Percentiles rank a stretch among this genome's conserved stretches.
Conservation (phyloP, 2,888 invertebrate species). For the Limenitis camilla region DNA sequence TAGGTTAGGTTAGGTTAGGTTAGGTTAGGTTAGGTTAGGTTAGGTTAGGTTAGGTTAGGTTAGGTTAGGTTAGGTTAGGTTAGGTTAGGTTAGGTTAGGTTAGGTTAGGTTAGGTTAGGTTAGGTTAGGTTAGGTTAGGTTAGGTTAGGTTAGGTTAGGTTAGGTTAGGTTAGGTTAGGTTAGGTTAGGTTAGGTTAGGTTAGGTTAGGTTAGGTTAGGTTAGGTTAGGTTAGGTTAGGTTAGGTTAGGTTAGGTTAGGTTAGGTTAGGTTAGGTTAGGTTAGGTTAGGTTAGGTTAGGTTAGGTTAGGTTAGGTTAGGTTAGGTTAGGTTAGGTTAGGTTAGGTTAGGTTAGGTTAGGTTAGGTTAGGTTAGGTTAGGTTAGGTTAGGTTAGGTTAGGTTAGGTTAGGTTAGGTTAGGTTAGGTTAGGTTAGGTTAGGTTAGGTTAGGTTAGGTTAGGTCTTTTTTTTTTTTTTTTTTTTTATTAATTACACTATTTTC, state of each 20-base stretch:
- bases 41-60: not conserved
- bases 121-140: not conserved
- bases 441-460: constrained; percentile 30
- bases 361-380: constrained; percentile 29
- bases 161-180: not conserved
- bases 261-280: constrained; percentile 25
- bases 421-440: constrained; percentile 28
- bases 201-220: constrained; percentile 23
- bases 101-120: not conserved
- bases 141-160: not conserved
- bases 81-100: not conserved
- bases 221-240: constrained; percentile 22
- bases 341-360: constrained; percentile 27
- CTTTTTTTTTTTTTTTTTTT: constrained; percentile 27
- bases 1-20: constrained; percentile 18
- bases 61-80: not conserved
- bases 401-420: constrained; percentile 28
- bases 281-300: constrained; percentile 25
- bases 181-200: not conserved
- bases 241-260: constrained; percentile 24
- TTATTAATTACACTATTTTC: no score
- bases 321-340: constrained; percentile 30
- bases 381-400: constrained; percentile 28
- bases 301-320: constrained; percentile 25
- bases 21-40: not conserved